Evolutionary conservation across 1,140 invertebrate genomes (phyloP).

Genomic region (Monochamus saltuarius): DNA sequence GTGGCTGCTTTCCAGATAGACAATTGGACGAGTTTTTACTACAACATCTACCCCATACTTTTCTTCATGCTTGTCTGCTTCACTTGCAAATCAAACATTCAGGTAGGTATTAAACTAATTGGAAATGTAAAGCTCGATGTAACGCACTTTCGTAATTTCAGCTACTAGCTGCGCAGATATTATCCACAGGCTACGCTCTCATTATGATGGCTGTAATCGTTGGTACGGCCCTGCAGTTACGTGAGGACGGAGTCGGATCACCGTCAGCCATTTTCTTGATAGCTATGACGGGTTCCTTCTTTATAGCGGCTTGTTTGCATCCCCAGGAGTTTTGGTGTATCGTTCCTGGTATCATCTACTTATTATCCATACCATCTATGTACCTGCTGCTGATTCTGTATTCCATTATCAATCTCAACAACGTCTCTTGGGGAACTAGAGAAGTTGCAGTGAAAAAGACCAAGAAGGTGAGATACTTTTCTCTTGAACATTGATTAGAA

Average conservation of each 20-base stretch:
- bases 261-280: conserved; percentile 98
- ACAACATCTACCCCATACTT: conserved; percentile 82
- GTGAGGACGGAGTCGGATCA: conserved; percentile 91
- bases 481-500: neutral
- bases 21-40: conserved; percentile 87
- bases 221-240: conserved; percentile 95
- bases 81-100: conserved; percentile 85
- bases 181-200: conserved; percentile 93
- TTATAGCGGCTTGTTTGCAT: conserved; percentile 95
- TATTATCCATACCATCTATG: conserved; percentile 96
- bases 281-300: conserved; percentile 86
- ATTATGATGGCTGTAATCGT: conserved; percentile 99
- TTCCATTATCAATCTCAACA: conserved; percentile 96
- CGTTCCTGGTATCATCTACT: conserved; percentile 90
- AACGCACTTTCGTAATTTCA: conserved; percentile 53
- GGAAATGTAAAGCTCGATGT: neutral
- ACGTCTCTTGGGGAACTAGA: conserved; percentile 97
- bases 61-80: conserved; percentile 93
- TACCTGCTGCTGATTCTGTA: conserved; percentile 96
- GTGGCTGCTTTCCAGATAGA: conserved; percentile 87
- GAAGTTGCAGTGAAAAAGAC: conserved; percentile 96
- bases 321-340: conserved; percentile 99
- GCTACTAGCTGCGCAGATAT: conserved; percentile 90
- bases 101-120: conserved; percentile 62
- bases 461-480: conserved; percentile 72